Conservation (phyloP, 2,797 vertebrate genomes). For the Enteromius argenteus region DNA sequence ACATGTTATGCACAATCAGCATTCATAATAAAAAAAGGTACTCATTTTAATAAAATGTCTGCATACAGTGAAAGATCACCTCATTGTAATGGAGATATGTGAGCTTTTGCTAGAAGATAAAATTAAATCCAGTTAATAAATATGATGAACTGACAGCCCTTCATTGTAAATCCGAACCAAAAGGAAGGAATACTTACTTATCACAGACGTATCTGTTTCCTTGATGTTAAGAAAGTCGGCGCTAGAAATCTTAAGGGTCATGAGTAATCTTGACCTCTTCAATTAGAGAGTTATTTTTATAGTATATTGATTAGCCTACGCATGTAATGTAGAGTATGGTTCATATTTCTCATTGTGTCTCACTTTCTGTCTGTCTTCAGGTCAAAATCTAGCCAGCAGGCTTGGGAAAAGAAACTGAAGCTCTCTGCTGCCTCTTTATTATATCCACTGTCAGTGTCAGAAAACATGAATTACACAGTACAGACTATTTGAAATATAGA, state of each 20-base stretch:
- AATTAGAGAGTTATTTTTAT: conserved; percentile 47
- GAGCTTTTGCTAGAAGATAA: background rate
- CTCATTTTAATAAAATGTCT: background rate
- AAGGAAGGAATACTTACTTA: conserved; percentile 27
- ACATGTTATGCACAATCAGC: background rate
- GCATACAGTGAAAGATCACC: background rate
- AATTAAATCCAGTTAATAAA: conserved; percentile 5
- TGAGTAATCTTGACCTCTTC: conserved; percentile 28
- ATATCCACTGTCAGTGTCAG: background rate
- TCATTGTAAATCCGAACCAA: conserved; percentile 28
- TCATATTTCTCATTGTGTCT: conserved; percentile 47
- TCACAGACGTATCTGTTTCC: conserved; percentile 34
- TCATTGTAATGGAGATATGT: background rate
- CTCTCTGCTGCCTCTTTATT: background rate
- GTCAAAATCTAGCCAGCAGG: conserved; percentile 10
- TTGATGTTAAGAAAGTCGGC: conserved; percentile 26
- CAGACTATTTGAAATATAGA: background rate
- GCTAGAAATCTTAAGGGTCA: conserved; percentile 33
- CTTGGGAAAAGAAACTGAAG: conserved; percentile 20
- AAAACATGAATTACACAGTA: background rate
- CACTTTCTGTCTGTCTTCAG: background rate
- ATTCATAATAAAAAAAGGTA: background rate
- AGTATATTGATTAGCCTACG: conserved; percentile 44
- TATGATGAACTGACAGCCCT: conserved; percentile 21
- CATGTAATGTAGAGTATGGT: conserved; percentile 30